Percentiles rank a stretch among this genome's conserved stretches.
phyloP scores from a whole-genome alignment of 2,797 vertebrate genomes.

The Tokudaia muenninki region DNA sequence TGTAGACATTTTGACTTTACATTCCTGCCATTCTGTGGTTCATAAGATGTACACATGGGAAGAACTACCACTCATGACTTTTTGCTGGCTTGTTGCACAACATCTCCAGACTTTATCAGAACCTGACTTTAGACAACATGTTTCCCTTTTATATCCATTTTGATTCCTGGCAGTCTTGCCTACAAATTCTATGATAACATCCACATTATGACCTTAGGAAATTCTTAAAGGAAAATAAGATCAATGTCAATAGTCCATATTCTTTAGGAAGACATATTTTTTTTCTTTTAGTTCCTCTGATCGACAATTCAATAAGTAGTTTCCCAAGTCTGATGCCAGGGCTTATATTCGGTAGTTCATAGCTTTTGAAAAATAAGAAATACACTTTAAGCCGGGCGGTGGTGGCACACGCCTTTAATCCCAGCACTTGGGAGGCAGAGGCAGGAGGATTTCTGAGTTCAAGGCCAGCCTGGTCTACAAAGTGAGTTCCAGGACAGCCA shows the following conservation, averaged over 20 bases:
- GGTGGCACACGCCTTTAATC: no score
- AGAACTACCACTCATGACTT: neutral
- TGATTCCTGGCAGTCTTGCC: neutral
- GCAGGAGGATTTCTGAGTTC: no score
- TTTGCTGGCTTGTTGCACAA: neutral
- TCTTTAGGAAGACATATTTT: neutral
- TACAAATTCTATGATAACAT: neutral
- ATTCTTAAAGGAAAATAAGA: neutral
- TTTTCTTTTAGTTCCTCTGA: neutral
- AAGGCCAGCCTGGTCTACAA: no score
- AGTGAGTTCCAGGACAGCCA: no score
- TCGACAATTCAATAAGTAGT: neutral
- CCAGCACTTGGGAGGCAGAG: no score
- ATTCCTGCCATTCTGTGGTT: neutral
- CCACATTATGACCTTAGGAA: neutral
- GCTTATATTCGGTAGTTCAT: neutral
- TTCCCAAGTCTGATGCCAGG: neutral
- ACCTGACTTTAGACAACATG: no score
- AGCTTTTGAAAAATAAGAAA: neutral
- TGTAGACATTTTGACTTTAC: neutral
- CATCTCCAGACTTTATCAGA: neutral
- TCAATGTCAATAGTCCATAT: neutral
- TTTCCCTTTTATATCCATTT: neutral
- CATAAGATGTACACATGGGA: neutral
- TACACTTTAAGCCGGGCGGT: neutral